Conservation (phyloP, 2,888 invertebrate genomes). For the Thera britannica region DNA sequence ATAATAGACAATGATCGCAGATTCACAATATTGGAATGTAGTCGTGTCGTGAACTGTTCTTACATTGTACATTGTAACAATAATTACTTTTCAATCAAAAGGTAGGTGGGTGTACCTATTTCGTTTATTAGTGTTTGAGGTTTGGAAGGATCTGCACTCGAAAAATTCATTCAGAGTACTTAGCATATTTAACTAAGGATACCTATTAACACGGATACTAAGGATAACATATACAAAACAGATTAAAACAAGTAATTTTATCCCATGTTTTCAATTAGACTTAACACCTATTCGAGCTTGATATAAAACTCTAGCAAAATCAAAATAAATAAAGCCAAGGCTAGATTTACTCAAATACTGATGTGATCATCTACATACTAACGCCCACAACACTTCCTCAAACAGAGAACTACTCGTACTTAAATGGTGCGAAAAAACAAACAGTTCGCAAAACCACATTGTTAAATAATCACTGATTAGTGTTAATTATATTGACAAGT, state of each 20-base stretch:
- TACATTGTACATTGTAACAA: slow-evolving; percentile 22
- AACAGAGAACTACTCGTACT: slow-evolving; percentile 11
- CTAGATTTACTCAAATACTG: slow-evolving; percentile 25
- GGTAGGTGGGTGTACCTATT: no score
- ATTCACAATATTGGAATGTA: slow-evolving; percentile 26
- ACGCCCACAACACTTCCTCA: slow-evolving; percentile 33
- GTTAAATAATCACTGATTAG: slow-evolving; percentile 15
- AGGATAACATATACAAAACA: no score
- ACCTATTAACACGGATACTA: no score
- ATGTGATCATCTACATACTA: slow-evolving; percentile 21
- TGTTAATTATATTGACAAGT: slow-evolving; percentile 22
- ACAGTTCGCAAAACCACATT: slow-evolving; percentile 1
- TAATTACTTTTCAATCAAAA: neutral
- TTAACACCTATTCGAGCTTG: no score
- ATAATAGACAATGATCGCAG: slow-evolving; percentile 30
- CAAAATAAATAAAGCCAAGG: neutral
- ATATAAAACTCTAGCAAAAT: no score
- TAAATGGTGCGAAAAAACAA: slow-evolving; percentile 23
- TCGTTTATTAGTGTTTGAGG: no score
- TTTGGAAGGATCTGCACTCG: no score
- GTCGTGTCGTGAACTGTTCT: slow-evolving; percentile 26
- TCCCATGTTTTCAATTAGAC: no score
- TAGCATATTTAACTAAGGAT: no score
- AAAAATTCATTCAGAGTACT: no score
- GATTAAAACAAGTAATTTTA: no score